Evolutionary conservation across 2,113 vertebrate species (phyloP), one percentile per base, ranked within the genome.

Genomic region (Sceloporus undulatus): DNA sequence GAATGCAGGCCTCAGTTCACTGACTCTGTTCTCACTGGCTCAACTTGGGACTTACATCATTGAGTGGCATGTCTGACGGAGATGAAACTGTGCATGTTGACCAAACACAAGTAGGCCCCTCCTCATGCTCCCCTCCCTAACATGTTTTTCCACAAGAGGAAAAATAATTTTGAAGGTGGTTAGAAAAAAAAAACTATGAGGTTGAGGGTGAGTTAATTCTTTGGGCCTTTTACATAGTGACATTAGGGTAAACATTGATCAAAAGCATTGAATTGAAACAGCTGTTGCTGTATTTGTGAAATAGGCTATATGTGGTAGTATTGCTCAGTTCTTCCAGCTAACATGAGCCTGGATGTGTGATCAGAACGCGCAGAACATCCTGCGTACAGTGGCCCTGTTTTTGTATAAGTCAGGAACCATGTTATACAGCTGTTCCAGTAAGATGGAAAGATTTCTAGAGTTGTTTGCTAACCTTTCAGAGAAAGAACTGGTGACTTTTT

Each of bases 341-440:
- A 82, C 81, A 73, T 87, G 59, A 21, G 52, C 79, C n/a, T 65
- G 78, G 75, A 85, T 40, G 87, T 54, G 73, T 84, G 52, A 79
- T 91, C 84, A 10, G 38, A n/a, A 56, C 86, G 76, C 19, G 75
- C 78, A 42, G 89, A 89, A 89, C 2, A 1, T n/a, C 4, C 7
- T 42, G 42, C 11, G 25, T 73, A 73, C 80, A 87, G 66, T 89
- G 75, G 87, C 73, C 5, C 59, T 83, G 1, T 82, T 82, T 74
- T 77, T 79, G 62, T 0, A 10, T 27, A 2, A 6, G 27, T 66
- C 79, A 89, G 79, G 71, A 42, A 0, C 1, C 23, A 18, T 65
- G 84, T n/a, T n/a, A 93, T 88, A 94, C 78, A 79, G 93, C 78
- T 79, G 77, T 79, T 93, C 89, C n/a, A 81, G 82, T 84, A 90